Conservation (phyloP, 2,113 vertebrate genomes). For the Lamprologus speciosus region DNA sequence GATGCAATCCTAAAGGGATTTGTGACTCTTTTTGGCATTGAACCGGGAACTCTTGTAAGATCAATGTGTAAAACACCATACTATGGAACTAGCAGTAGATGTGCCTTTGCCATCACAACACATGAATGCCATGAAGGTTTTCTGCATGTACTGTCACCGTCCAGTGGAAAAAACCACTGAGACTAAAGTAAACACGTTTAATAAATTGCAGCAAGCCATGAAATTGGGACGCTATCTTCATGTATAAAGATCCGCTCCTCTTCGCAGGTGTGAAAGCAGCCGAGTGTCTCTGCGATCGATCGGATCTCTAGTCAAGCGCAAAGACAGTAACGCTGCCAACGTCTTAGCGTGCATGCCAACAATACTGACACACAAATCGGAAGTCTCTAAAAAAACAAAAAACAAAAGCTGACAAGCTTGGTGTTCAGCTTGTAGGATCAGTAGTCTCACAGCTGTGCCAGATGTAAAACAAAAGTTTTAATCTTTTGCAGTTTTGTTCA, state of each 20-base stretch:
- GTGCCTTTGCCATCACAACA: neutral
- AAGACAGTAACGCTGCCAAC: neutral
- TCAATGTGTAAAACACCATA: neutral
- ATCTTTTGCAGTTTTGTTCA: neutral
- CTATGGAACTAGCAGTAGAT: neutral
- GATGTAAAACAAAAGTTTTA: slow-evolving; percentile 27
- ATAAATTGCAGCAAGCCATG: slow-evolving; percentile 18
- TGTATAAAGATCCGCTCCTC: slow-evolving; percentile 1
- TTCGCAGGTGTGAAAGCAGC: slow-evolving; percentile 1
- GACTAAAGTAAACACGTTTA: slow-evolving; percentile 12
- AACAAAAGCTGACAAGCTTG: neutral
- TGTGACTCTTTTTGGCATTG: accelerated
- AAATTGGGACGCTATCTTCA: slow-evolving; percentile 33
- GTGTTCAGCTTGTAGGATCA: neutral
- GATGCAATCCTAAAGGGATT: neutral
- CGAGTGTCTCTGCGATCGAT: neutral
- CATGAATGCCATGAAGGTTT: neutral
- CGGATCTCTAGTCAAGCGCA: neutral
- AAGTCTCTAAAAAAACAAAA: neutral
- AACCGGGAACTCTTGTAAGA: neutral
- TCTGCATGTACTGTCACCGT: neutral
- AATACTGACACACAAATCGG: neutral
- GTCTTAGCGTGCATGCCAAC: neutral
- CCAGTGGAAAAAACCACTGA: neutral
- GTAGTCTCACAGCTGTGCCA: neutral